Base-by-base conservation (phyloP, 1,140 invertebrate genomes). In the Cecropterus lyciades region DNA sequence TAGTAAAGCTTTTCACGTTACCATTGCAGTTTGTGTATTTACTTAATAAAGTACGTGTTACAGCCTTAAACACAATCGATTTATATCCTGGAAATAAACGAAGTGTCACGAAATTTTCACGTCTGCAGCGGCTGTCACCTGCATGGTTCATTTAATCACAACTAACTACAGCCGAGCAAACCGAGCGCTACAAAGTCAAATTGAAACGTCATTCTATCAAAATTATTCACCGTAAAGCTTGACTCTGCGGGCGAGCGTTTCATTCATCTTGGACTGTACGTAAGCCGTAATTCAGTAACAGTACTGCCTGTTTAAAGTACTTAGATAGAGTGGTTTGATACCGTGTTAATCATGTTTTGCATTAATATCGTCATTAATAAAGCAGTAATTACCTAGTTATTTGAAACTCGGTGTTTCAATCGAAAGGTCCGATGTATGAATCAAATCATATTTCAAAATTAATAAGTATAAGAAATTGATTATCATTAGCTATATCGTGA, bases 141-240 rank as follows among this genome's bases (percentile, higher is more conserved):
- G 43, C 57, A 43, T 63, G 37, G 60, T 63, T 52, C 48, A 52
- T 63, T 63, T 63, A 52, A 75, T 72, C 73, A 79, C 70, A 84
- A 78, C 75, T 77, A 70, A 67, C 72, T 67, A 63, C 57, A 48
- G 53, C 66, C 62, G 51, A 74, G 59, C 66, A 49, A 55, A 67
- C 69, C 67, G 64, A 78, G 73, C 73, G 73, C 73, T 75, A 74
- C 75, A 74, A 81, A 87, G 75, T 85, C 72, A 81, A 82, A 88
- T 86, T 88, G 84, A 81, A 85, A 88, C 73, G 85, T 88, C 84
- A 88, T 69, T 74, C 65, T 75, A 78, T 76, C 75, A 81, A 84
- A 82, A 62, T 62, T 62, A 62, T 63, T 63, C 49, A 63, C 60
- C 37, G 60, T 51, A 14, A 27, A 42, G 33, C 60, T 14, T 40